Evolutionary conservation across 64 coral and sea anemone species (phyloP).

Genomic region (Trachythela sp.): DNA sequence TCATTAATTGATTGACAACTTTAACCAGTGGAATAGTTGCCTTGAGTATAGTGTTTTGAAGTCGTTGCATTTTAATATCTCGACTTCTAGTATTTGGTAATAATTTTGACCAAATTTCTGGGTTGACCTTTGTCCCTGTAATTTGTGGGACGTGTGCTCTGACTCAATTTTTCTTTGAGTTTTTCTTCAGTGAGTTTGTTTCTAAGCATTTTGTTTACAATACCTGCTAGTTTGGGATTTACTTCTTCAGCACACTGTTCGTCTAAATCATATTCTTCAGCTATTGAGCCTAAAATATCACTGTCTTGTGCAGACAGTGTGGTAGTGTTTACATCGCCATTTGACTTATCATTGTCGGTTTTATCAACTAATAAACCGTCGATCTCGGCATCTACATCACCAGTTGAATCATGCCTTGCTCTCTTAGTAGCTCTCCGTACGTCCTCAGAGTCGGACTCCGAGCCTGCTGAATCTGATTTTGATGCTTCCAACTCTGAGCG

Average conservation of each 20-base stretch:
- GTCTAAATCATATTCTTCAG: neutral
- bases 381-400: too few relatives aligned
- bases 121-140: constrained; percentile 29
- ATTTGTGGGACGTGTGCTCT: constrained; percentile 19
- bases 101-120: constrained; percentile 49
- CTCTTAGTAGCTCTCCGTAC: too few relatives aligned
- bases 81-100: constrained; percentile 17
- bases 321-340: neutral
- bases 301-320: neutral
- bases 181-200: constrained; percentile 36
- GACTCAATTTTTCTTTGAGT: constrained; percentile 22
- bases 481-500: too few relatives aligned
- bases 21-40: constrained; percentile 22
- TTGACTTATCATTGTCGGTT: too few relatives aligned
- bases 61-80: constrained; percentile 33
- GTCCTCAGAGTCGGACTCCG: too few relatives aligned
- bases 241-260: constrained; percentile 31
- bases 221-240: constrained; percentile 5
- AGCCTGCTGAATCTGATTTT: too few relatives aligned
- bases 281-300: neutral
- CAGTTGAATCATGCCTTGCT: too few relatives aligned
- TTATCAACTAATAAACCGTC: too few relatives aligned
- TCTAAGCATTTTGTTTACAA: constrained; percentile 39
- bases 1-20: neutral
- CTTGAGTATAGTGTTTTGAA: constrained; percentile 39